Evolutionary conservation across 2,888 invertebrate species (phyloP), one percentile per base, ranked within the genome.

Genomic region (Oscheius onirici): DNA sequence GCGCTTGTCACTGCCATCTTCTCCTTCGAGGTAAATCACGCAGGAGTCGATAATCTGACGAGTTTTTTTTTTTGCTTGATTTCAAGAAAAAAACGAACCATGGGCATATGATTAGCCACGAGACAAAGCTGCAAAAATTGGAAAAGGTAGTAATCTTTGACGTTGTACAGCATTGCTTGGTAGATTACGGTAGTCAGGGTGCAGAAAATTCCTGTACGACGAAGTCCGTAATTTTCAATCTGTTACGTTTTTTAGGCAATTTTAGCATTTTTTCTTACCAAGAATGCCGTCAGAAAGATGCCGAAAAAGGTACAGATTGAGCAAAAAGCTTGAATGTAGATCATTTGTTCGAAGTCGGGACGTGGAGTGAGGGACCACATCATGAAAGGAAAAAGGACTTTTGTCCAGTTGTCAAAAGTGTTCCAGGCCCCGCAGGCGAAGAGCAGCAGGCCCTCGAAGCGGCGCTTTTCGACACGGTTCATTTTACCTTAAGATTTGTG

Each of bases 391-490:
- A 80, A 22, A 13, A 85, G 67, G 2, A 83, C 77, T 11, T 78
- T 75, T 2, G 78, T 78, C 85, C 85, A 85, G 66, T 83, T 79
- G 41, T 83, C 84, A 41, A 72, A 77, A 0, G 83, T 81, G 65
- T 84, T 80, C 74, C 82, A 84, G n/a, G 77, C 54, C 15, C 83
- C 83, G 71, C 54, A 75, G 60, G 80, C 73, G 34, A 78, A 43
- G 0, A 70, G 52, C 10, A 70, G 28, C 15, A 51, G n/a, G 8
- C 34, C 49, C 43, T 70, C 70, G 15, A 70, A 61, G n/a, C 70
- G 70, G 2, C 17, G 49, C 24, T 55, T 52, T 34, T 66, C 66
- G 3, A 10, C 17, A 11, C 54, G 52, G 34, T 66, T 52, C 66
- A 66, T 66, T n/a, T n/a, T n/a, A n/a, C n/a, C n/a, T n/a, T n/a